A percentile compares a stretch with the other conserved stretches of the same genome.
These are phyloP conservation scores for Herpailurus yagouaroundi DNA, from an alignment of 2,113 vertebrate species.

Conservation along the genomic window DNA sequence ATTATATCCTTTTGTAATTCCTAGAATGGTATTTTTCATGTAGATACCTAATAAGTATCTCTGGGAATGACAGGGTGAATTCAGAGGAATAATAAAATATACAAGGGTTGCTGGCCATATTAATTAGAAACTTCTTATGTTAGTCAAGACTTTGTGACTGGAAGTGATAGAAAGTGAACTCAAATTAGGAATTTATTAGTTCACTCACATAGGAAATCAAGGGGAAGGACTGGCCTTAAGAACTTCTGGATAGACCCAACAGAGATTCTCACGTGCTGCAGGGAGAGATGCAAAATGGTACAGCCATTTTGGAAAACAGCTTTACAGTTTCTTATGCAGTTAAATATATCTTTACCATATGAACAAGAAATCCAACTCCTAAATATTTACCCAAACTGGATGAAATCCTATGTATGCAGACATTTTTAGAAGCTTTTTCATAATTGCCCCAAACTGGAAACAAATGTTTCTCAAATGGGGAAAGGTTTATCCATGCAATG, in stretches of 20 bases:
- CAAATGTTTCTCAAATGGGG: background rate
- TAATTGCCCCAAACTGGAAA: background rate
- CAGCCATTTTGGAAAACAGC: background rate
- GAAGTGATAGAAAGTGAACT: background rate
- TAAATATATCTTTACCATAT: background rate
- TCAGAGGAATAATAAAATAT: conserved; percentile 8
- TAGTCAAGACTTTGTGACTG: background rate
- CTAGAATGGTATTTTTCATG: background rate
- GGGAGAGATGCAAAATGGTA: background rate
- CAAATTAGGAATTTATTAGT: background rate
- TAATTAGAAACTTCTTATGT: background rate
- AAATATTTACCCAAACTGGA: background rate
- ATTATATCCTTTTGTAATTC: background rate
- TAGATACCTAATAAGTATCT: background rate
- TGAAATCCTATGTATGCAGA: background rate
- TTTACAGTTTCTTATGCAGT: background rate
- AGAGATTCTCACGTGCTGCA: background rate
- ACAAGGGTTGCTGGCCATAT: background rate
- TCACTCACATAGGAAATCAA: background rate
- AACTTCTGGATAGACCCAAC: background rate
- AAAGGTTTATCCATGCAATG: background rate
- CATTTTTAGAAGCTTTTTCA: background rate
- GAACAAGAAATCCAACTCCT: background rate
- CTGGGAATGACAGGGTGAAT: background rate
- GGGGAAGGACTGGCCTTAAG: background rate